Evolutionary conservation across 2,113 vertebrate genomes (phyloP).

Genomic region (Crotalus horridus): DNA sequence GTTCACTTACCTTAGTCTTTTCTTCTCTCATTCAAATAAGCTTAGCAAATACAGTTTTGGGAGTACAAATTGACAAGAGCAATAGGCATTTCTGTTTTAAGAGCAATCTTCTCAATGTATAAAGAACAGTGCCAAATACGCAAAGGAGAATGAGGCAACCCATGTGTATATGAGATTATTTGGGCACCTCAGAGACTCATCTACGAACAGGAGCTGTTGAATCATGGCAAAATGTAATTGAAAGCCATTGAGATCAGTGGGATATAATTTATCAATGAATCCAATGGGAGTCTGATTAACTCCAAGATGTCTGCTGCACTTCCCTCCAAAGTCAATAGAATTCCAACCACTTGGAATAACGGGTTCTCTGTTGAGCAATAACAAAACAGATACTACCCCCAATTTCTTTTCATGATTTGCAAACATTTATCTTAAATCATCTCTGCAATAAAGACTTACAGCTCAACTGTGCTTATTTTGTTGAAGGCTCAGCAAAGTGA

Average conservation of each 20-base stretch:
- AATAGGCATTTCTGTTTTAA: neutral
- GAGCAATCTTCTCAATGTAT: neutral
- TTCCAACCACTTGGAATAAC: neutral
- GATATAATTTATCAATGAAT: neutral
- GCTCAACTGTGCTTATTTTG: constrained; percentile 31
- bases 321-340: neutral
- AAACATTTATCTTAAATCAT: constrained; percentile 38
- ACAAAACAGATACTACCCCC: neutral
- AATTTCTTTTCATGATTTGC: constrained; percentile 18
- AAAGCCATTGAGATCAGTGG: neutral
- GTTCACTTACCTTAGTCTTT: neutral
- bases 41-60: neutral
- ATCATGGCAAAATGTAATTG: constrained; percentile 16
- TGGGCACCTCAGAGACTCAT: neutral
- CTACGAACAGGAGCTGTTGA: neutral
- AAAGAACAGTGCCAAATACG: neutral
- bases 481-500: constrained; percentile 63
- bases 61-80: neutral
- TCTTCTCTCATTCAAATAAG: neutral
- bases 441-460: constrained; percentile 27
- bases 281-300: neutral
- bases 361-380: neutral
- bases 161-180: neutral
- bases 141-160: neutral
- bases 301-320: neutral